phyloP scores from a whole-genome alignment of 2,888 invertebrate species.

The Campoplex nolae region DNA sequence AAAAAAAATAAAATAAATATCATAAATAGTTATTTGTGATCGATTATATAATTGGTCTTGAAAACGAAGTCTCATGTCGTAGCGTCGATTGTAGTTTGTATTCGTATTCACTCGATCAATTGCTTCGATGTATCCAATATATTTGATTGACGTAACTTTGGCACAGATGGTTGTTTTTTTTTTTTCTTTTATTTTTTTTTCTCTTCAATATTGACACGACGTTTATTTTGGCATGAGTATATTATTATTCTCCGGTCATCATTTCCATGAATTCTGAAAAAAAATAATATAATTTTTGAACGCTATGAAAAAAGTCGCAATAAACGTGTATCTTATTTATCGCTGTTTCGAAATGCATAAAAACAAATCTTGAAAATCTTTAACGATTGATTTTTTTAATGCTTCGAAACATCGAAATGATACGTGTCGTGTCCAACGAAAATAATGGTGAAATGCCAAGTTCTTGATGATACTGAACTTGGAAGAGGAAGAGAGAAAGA shows the following conservation, averaged over 20 bases:
- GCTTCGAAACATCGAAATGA: background rate
- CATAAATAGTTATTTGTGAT: slow-evolving; percentile 48
- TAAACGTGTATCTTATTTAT: background rate
- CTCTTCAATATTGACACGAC: slow-evolving; percentile 55
- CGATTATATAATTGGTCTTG: slow-evolving; percentile 31
- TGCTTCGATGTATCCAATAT: slow-evolving; percentile 70
- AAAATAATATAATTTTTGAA: slow-evolving; percentile 5
- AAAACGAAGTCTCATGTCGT: slow-evolving; percentile 70
- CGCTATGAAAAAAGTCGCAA: background rate
- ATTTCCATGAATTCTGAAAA: slow-evolving; percentile 97
- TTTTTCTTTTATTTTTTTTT: slow-evolving; percentile 54
- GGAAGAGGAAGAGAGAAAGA: slow-evolving; percentile 53
- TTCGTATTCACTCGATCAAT: slow-evolving; percentile 55
- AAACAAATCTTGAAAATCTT: background rate
- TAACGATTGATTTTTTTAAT: background rate
- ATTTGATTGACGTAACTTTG: slow-evolving; percentile 70
- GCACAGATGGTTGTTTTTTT: slow-evolving; percentile 70
- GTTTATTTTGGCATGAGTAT: slow-evolving; percentile 57
- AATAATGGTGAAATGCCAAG: slow-evolving; percentile 70
- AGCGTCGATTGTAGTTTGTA: slow-evolving; percentile 11
- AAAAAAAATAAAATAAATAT: slow-evolving; percentile 41
- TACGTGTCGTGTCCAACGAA: background rate
- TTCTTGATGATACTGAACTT: slow-evolving; percentile 70
- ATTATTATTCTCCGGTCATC: slow-evolving; percentile 95
- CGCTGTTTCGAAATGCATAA: too few species aligned